phyloP scores from a whole-genome alignment of 2,113 vertebrate species.

The Rhinichthys klamathensis region DNA sequence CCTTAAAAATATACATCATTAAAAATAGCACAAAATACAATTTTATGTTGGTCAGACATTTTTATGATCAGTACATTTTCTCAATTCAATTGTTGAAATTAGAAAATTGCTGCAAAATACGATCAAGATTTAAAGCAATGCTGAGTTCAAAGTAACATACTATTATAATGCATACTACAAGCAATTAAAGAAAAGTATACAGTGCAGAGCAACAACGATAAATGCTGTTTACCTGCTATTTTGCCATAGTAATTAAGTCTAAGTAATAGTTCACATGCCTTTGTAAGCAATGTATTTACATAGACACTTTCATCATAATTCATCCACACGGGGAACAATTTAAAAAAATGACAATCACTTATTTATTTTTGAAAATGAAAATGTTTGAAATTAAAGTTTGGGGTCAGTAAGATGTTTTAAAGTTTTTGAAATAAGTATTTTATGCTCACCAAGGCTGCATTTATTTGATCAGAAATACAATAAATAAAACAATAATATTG shows the following conservation, averaged over 20 bases:
- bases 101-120: no score
- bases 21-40: background rate
- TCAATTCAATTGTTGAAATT: background rate
- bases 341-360: background rate
- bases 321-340: background rate
- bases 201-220: no score
- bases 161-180: no score
- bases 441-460: no score
- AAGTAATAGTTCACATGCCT: background rate
- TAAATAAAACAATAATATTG: background rate
- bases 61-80: background rate
- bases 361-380: background rate
- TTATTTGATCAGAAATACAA: background rate
- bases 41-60: background rate
- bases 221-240: no score
- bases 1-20: background rate
- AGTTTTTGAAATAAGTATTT: no score
- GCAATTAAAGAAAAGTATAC: no score
- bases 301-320: background rate
- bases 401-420: background rate
- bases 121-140: no score
- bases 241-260: no score
- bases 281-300: background rate
- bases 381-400: no score
- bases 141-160: no score